Base-by-base conservation (phyloP, 2,113 vertebrate species). In the Mugil cephalus region DNA sequence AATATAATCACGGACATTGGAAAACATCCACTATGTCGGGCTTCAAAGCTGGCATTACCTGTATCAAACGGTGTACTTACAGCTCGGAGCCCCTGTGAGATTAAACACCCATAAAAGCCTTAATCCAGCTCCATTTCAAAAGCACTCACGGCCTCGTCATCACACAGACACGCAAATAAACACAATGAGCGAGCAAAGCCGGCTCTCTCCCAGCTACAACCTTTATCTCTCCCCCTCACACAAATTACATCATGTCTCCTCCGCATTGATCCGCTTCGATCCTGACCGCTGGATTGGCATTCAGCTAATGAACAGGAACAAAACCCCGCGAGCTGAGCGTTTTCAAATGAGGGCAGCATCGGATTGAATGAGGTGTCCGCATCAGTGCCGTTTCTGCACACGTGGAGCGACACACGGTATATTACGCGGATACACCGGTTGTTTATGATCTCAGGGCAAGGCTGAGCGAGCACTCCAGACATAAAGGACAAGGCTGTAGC, bases 101-200 rank as follows among this genome's bases (percentile, higher is more conserved):
- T 84, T 76, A 74, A 80, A 67, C 55, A 35, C 21, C 62, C 35
- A 17, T 11, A 19, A 66, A 60, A 54, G 66, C 52, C 47, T 59
- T 81, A 87, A 85, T 81, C 67, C 84, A 43, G 66, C 40, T 46
- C 52, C 42, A 40, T 48, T 76, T 79, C 46, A 69, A 74, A 81
- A 65, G 76, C 68, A 13, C 15, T 43, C 62, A 48, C 60, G 53
- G 48, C 46, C 6, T 39, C 24, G 4, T 56, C 24, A 2, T 56
- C 46, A 38, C 56, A 59, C 12, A 14, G 8, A 24, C 19, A 13
- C 56, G 63, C 17, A 64, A 66, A 71, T 30, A 79, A 66, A 73
- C 66, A 80, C 58, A 81, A 56, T 21, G 55, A 80, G 67, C 4
- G 10, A 63, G 73, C 52, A 68, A 72, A 76, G 58, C 69, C 53